phyloP scores from a whole-genome alignment of 2,888 invertebrate genomes.

The Plagiodera versicolora region DNA sequence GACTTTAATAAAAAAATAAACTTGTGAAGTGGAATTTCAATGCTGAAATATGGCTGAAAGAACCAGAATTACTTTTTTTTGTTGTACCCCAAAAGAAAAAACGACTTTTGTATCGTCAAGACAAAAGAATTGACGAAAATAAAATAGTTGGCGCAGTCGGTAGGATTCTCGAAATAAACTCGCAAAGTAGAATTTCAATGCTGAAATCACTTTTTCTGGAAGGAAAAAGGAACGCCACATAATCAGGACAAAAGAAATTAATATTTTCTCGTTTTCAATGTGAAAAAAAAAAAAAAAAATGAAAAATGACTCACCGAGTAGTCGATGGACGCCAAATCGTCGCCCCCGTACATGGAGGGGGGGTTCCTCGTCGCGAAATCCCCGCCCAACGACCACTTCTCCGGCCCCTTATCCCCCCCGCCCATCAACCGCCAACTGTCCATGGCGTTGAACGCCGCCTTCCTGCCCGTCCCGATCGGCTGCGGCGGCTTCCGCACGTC shows the following conservation, averaged over 20 bases:
- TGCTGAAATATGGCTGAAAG: neutral
- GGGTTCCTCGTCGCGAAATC: constrained; percentile 43
- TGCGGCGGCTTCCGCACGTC: constrained; percentile 55
- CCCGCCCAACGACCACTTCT: constrained; percentile 31
- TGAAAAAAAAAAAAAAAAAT: constrained; percentile 6
- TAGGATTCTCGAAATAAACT: no score
- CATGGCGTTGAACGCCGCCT: constrained; percentile 46
- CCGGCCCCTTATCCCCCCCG: constrained; percentile 19
- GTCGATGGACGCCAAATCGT: constrained; percentile 57
- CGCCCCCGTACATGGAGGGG: constrained; percentile 47
- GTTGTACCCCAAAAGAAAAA: no score
- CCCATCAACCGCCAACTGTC: constrained; percentile 32
- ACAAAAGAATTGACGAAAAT: no score
- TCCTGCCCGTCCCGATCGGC: constrained; percentile 85
- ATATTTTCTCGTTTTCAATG: no score
- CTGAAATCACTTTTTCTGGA: no score
- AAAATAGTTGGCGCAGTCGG: no score
- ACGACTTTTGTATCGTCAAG: no score
- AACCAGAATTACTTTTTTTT: no score
- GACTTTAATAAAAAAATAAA: no score
- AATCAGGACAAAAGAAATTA: neutral
- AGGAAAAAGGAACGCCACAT: no score
- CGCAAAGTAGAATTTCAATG: neutral
- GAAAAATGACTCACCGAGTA: constrained; percentile 51
- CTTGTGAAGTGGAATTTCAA: neutral